phyloP scores from a whole-genome alignment of 2,797 vertebrate genomes.

The Periparus ater region DNA sequence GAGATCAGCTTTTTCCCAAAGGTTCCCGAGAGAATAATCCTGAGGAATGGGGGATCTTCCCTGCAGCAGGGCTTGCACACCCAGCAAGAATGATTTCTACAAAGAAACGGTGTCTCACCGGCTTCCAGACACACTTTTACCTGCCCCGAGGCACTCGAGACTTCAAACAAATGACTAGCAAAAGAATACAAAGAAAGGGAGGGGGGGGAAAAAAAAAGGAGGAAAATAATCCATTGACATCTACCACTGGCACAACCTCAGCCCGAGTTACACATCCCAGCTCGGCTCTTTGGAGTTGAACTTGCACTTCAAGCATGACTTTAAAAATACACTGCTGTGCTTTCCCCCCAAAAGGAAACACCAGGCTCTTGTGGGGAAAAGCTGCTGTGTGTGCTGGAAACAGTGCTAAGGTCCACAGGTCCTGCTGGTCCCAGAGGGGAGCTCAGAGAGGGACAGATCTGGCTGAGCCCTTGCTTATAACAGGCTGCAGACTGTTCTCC shows the following conservation, averaged over 20 bases:
- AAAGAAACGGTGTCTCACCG: accelerated
- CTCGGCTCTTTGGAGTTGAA: background rate
- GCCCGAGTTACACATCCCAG: background rate
- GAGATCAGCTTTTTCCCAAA: background rate
- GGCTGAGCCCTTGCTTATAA: background rate
- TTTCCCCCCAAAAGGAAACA: accelerated
- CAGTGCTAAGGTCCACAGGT: background rate
- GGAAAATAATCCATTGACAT: background rate
- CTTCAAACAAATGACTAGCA: background rate
- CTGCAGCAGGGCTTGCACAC: background rate
- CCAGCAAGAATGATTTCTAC: background rate
- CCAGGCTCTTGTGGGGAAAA: background rate
- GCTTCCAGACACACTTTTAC: background rate
- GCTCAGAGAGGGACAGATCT: background rate
- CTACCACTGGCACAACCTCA: background rate
- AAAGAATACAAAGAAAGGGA: background rate
- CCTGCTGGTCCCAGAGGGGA: background rate
- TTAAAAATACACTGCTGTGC: background rate
- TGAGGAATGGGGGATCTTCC: accelerated
- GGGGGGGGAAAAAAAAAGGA: accelerated
- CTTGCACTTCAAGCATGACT: background rate
- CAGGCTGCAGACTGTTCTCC: background rate
- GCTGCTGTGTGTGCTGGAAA: background rate
- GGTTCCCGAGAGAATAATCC: background rate
- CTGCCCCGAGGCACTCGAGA: background rate